Conservation (phyloP, 2,797 vertebrate species). For the Rhodeus uyekii region DNA sequence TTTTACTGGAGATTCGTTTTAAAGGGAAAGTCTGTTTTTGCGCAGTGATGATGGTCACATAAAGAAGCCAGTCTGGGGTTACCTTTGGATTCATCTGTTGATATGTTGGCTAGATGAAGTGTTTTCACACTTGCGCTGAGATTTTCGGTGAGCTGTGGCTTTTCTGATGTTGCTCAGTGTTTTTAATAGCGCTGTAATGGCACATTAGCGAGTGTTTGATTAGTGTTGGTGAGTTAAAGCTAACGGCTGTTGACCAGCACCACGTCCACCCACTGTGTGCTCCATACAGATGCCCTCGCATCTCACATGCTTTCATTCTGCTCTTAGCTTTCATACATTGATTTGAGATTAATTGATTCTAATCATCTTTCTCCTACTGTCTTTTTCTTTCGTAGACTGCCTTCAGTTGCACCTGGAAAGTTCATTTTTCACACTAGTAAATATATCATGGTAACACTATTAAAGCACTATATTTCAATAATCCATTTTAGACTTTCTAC, state of each 20-base stretch:
- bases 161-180: conserved; percentile 19
- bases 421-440: background rate
- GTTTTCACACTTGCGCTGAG: conserved; percentile 33
- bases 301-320: conserved; percentile 66
- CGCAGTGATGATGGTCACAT: background rate
- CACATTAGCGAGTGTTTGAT: conserved; percentile 25
- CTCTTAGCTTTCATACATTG: conserved; percentile 11
- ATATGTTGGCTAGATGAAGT: conserved; percentile 23
- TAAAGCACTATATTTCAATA: no score
- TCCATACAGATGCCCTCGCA: conserved; percentile 80
- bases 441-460: no score
- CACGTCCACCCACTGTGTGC: conserved; percentile 84
- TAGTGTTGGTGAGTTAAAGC: conserved; percentile 74
- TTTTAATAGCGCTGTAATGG: conserved; percentile 15
- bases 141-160: background rate
- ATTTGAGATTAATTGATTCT: background rate
- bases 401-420: background rate
- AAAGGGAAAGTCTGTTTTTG: background rate
- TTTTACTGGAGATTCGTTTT: background rate
- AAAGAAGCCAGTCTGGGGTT: conserved; percentile 25
- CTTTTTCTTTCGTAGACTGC: conserved; percentile 28
- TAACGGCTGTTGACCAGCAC: conserved; percentile 78
- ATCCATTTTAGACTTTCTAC: background rate
- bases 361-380: conserved; percentile 52
- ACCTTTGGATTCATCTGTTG: conserved; percentile 34